These are phyloP conservation scores for Ferdinandea cuprea DNA, from an alignment of 2,888 invertebrate species.

Conservation along the genomic window DNA sequence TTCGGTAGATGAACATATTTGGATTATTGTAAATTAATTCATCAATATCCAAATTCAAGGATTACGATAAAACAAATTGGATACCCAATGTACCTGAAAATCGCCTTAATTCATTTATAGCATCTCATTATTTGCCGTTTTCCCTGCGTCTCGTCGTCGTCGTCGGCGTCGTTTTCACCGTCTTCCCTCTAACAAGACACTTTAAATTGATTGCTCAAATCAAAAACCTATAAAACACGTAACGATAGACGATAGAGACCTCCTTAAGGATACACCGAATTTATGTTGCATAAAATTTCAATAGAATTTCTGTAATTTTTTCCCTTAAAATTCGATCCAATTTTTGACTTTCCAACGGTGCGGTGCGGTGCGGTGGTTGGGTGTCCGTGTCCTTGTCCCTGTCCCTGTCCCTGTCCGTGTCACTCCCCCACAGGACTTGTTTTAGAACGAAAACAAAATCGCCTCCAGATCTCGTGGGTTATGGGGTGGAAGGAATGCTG, in stretches of 20 bases:
- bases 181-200: slow-evolving; percentile 46
- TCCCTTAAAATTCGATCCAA: slow-evolving; percentile 70
- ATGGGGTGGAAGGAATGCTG: slow-evolving; percentile 71
- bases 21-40: slow-evolving; percentile 35
- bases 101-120: slow-evolving; percentile 70
- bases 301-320: slow-evolving; percentile 65
- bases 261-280: slow-evolving; percentile 69
- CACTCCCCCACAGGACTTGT: slow-evolving; percentile 21
- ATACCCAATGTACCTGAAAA: slow-evolving; percentile 73
- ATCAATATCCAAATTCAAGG: slow-evolving; percentile 44
- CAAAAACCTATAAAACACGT: slow-evolving; percentile 70
- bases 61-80: slow-evolving; percentile 65
- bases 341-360: slow-evolving; percentile 54
- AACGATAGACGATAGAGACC: slow-evolving; percentile 36
- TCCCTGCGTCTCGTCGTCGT: not conserved
- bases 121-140: slow-evolving; percentile 62
- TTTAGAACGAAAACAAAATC: slow-evolving; percentile 27
- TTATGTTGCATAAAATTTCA: slow-evolving; percentile 74
- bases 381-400: slow-evolving; percentile 4
- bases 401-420: too few relatives aligned
- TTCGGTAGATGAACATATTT: too few relatives aligned
- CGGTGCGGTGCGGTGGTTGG: too few relatives aligned
- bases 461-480: slow-evolving; percentile 64
- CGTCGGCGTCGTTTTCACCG: not conserved
- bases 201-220: slow-evolving; percentile 72